These are phyloP conservation scores for Planococcus citri DNA, from an alignment of 1,140 invertebrate species.

Conservation along the genomic window DNA sequence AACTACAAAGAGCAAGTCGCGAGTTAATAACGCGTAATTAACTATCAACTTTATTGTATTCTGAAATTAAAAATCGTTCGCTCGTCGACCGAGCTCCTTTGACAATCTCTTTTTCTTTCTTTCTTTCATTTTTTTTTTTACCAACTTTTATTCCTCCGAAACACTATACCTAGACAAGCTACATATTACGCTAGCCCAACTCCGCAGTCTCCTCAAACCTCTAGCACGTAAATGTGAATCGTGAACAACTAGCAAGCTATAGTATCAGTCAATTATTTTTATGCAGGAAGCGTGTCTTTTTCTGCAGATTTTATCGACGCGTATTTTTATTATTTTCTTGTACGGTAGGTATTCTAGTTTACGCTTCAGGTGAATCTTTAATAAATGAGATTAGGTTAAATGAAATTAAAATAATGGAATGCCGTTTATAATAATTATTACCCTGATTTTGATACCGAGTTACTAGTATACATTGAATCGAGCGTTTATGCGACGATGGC, in stretches of 20 bases:
- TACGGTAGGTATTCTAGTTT: background rate
- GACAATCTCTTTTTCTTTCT: background rate
- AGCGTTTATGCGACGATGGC: no score
- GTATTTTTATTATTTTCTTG: background rate
- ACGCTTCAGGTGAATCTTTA: background rate
- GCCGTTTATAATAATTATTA: background rate
- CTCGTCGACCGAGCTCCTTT: background rate
- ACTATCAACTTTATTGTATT: background rate
- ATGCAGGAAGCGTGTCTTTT: background rate
- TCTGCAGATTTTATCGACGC: background rate
- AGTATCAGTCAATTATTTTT: background rate
- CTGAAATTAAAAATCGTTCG: background rate
- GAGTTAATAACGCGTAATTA: no score
- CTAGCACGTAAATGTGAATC: no score
- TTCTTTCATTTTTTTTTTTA: no score
- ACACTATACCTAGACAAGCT: no score
- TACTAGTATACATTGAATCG: no score
- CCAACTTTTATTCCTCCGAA: no score
- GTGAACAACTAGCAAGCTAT: no score
- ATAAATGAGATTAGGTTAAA: background rate
- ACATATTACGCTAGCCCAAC: no score
- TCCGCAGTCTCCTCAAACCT: no score
- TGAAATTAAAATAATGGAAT: background rate
- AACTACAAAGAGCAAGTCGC: no score
- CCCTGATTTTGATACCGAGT: no score